Evolutionary conservation across 2,797 vertebrate genomes (phyloP).

Genomic region (Gastrophryne carolinensis): DNA sequence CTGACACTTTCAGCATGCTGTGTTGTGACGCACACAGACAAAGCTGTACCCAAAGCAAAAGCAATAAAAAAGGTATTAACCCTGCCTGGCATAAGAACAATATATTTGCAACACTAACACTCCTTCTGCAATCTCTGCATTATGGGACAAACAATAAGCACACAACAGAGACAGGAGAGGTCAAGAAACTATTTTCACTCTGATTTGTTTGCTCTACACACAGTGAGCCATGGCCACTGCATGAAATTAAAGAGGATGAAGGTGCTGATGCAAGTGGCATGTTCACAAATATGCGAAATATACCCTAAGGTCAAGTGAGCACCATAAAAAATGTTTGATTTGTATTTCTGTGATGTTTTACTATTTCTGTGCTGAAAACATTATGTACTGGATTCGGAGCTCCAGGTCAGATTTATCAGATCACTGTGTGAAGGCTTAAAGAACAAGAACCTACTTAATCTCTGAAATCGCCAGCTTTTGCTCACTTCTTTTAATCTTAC

Average conservation of each 20-base stretch:
- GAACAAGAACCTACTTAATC: slow-evolving; percentile 16
- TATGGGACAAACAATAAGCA: too few relatives aligned
- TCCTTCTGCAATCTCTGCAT: too few relatives aligned
- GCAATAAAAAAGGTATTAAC: too few relatives aligned
- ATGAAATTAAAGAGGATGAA: background rate
- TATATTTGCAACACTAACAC: too few relatives aligned
- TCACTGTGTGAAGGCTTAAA: background rate
- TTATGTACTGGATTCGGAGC: background rate
- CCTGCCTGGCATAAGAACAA: too few relatives aligned
- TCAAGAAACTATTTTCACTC: too few relatives aligned
- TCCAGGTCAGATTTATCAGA: background rate
- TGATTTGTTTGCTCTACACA: background rate
- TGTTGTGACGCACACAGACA: too few relatives aligned
- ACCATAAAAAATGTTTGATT: background rate
- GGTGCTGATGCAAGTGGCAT: background rate
- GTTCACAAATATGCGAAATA: background rate
- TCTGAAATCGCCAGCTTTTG: slow-evolving; percentile 12
- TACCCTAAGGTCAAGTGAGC: background rate
- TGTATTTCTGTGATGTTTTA: background rate
- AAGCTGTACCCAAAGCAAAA: too few relatives aligned
- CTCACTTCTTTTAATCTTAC: slow-evolving; percentile 34
- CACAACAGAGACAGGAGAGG: too few relatives aligned
- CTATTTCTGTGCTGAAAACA: background rate
- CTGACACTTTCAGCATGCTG: too few relatives aligned
- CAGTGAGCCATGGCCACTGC: background rate